These are phyloP conservation scores for Dipus sagitta DNA, from an alignment of 2,797 vertebrate genomes.

Conservation along the genomic window DNA sequence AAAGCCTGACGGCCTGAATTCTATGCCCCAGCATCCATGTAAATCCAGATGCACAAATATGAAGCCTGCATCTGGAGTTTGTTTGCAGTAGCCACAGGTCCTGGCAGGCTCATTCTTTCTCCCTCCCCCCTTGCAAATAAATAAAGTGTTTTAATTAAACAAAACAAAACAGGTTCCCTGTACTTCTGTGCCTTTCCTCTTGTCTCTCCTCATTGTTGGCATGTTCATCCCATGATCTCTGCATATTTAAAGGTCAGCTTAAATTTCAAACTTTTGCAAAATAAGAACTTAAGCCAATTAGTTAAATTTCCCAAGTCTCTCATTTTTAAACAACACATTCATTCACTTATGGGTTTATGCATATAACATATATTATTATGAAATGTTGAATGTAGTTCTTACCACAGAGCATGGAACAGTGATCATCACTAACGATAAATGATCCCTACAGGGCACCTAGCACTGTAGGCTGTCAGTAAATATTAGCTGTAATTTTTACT, in stretches of 20 bases:
- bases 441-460: neutral
- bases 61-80: too few relatives aligned
- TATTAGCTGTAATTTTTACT: neutral
- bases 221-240: neutral
- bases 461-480: neutral
- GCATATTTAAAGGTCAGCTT: neutral
- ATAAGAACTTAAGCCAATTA: neutral
- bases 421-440: neutral
- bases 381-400: constrained; percentile 35
- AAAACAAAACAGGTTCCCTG: neutral
- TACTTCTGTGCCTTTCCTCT: neutral
- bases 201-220: neutral
- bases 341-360: too few relatives aligned
- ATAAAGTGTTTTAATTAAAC: too few relatives aligned
- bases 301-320: too few relatives aligned
- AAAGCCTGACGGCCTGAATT: too few relatives aligned
- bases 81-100: too few relatives aligned
- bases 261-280: constrained; percentile 19
- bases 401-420: neutral
- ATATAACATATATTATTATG: neutral
- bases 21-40: too few relatives aligned
- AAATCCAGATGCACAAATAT: too few relatives aligned
- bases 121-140: too few relatives aligned
- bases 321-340: too few relatives aligned
- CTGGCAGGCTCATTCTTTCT: too few relatives aligned